These are phyloP conservation scores for Dascillus cervinus DNA, from an alignment of 2,888 invertebrate genomes.

Conservation along the genomic window DNA sequence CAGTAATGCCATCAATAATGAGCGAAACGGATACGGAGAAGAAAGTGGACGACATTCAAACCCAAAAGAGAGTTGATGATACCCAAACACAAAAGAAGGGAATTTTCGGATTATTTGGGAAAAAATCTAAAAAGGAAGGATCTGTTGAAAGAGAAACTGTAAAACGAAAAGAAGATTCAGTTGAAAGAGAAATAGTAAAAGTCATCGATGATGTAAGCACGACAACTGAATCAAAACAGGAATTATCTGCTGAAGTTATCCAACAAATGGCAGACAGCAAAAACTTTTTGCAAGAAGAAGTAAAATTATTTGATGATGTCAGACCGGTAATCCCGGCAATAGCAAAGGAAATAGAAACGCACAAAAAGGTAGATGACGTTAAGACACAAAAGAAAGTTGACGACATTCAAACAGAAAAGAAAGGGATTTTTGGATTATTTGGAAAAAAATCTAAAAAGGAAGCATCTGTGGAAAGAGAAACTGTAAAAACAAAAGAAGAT, in stretches of 20 bases:
- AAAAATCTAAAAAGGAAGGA: constrained; percentile 16
- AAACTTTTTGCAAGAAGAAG: constrained; percentile 21
- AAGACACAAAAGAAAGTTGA: too few species aligned
- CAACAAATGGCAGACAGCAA: constrained; percentile 17
- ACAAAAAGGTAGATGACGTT: background rate
- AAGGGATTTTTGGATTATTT: constrained; percentile 21
- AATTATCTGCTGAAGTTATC: constrained; percentile 6
- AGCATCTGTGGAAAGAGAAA: background rate
- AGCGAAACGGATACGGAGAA: background rate
- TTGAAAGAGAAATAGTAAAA: too few species aligned
- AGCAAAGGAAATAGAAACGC: background rate
- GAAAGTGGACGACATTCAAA: constrained; percentile 7
- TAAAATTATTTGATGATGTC: constrained; percentile 22
- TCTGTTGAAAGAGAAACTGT: constrained; percentile 10
- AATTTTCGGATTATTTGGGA: constrained; percentile 21
- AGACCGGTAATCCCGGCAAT: constrained; percentile 9
- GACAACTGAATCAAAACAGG: background rate
- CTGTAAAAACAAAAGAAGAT: background rate
- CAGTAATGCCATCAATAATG: background rate
- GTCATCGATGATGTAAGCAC: background rate
- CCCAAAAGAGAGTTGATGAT: constrained; percentile 16
- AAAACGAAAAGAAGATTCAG: too few species aligned
- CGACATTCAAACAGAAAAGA: too few species aligned
- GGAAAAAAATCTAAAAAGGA: constrained; percentile 20
- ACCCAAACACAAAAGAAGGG: constrained; percentile 17